Base-by-base conservation (phyloP, 2,797 vertebrate species). In the Brotula barbata region DNA sequence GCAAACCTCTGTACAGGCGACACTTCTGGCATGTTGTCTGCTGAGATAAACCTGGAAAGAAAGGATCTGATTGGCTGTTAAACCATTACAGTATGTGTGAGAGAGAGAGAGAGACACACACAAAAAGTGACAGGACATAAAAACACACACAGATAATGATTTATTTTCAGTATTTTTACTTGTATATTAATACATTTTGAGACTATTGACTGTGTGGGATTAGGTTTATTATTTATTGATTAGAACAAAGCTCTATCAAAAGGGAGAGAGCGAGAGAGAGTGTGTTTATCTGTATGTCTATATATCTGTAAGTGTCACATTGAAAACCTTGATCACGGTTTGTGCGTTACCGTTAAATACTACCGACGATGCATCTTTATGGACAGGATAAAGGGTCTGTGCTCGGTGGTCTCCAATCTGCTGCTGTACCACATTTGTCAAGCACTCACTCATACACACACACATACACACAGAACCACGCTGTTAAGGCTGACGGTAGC, bases 331-430 rank as follows among this genome's bases (percentile, higher is more conserved):
- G n/a, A n/a, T n/a, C n/a, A n/a, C 48, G 59, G 16, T 19, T 73
- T 85, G 82, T 78, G 81, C 62, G 49, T 63, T 58, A 44, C 42
- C 68, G 46, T 71, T 75, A 75, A 75, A n/a, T n/a, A n/a, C n/a
- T 69, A 62, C 45, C 61, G 15, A 25, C 17, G 39, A 70, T 22
- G 39, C 51, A 59, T 56, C 49, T 54, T 51, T 36, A 25, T 42
- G 44, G 55, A 43, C 49, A 47, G 56, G 43, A 43, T 20, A 16
- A 57, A 33, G 33, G 45, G 25, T 54, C 56, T 37, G 31, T 11
- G 8, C 33, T 9, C 7, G 43, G 44, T 51, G 49, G 40, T 54
- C 42, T 66, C 22, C 48, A 64, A 67, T 71, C 61, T 68, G 46
- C 45, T 43, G 23, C 36, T 43, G 14, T 8, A 15, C 8, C 10